Base-by-base conservation (phyloP, 2,888 invertebrate genomes). In the Sclerodermus sp. region DNA sequence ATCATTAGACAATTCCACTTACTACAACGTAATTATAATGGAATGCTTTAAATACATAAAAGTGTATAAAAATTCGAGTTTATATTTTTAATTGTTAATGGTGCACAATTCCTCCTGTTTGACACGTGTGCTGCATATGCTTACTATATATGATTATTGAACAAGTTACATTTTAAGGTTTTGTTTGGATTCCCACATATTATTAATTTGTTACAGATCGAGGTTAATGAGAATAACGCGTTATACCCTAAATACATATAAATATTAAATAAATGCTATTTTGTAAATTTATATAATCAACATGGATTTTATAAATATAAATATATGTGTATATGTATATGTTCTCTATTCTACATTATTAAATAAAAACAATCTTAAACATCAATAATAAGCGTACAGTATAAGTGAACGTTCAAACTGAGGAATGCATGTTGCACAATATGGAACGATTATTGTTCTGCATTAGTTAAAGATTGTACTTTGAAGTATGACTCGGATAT, bases 381-480 rank as follows among this genome's bases (percentile, higher is more conserved):
- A 60, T 60, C 53, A 40, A 62, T 52, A 60, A 58, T 61, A 62
- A 63, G 60, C 62, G 57, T 62, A 58, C 43, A 48, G 47, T 48
- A 56, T 52, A 58, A 60, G 55, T 60, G 60, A 55, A 61, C 57
- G 57, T 57, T 55, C 48, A 63, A 62, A 61, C 63, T 58, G 60
- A 62, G 70, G 73, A 73, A 74, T 73, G 71, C 68, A 63, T 61
- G 58, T 61, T 49, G 58, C 59, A 60, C 60, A 53, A 58, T 42
- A 48, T 46, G 56, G 53, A 58, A 68, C 61, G 53, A 62, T 66
- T 68, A 64, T 64, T 64, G 77, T 65, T 77, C 73, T 64, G 40
- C 75, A 31, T 68, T 70, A 45, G 71, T 68, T 45, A 79, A 60
- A 58, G 29, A 37, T 79, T 78, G 43, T 68, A 62, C 38, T 47